phyloP scores from a whole-genome alignment of 1,140 invertebrate genomes.

The Macrobrachium nipponense region DNA sequence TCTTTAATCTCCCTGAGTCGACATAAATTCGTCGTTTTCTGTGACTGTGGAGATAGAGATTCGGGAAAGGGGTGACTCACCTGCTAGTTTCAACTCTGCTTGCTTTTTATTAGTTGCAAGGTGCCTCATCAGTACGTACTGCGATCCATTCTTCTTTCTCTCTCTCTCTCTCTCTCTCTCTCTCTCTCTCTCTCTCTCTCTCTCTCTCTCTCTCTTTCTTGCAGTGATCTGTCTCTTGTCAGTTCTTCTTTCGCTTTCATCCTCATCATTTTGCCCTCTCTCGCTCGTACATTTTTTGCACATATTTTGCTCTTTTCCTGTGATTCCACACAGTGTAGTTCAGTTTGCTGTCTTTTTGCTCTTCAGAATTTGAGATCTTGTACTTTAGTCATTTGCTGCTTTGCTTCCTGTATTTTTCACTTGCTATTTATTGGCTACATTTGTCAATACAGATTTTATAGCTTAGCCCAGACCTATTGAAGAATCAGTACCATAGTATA shows the following conservation, averaged over 20 bases:
- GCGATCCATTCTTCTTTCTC: conserved; percentile 11
- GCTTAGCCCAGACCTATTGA: too few relatives aligned
- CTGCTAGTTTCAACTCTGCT: too few relatives aligned
- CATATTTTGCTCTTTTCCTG: not conserved
- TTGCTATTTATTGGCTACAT: not conserved
- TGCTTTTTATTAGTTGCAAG: too few relatives aligned
- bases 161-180: not conserved
- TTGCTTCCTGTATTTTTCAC: not conserved
- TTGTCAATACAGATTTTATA: not conserved
- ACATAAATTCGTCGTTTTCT: too few relatives aligned
- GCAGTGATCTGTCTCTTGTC: too few relatives aligned
- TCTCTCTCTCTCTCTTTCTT: not conserved
- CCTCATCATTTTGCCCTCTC: not conserved
- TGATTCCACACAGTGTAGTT: not conserved
- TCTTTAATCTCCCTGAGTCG: too few relatives aligned
- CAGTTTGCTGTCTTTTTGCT: too few relatives aligned
- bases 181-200: not conserved
- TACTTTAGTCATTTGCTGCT: not conserved
- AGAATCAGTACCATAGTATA: too few relatives aligned
- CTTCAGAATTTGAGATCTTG: too few relatives aligned
- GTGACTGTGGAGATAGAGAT: too few relatives aligned
- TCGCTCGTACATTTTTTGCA: not conserved
- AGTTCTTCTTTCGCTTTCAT: not conserved
- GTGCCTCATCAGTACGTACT: not conserved
- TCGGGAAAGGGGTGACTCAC: too few relatives aligned